Evolutionary conservation across 2,888 invertebrate genomes (phyloP), one percentile per base, ranked within the genome.

Genomic region (Julus scanicus): DNA sequence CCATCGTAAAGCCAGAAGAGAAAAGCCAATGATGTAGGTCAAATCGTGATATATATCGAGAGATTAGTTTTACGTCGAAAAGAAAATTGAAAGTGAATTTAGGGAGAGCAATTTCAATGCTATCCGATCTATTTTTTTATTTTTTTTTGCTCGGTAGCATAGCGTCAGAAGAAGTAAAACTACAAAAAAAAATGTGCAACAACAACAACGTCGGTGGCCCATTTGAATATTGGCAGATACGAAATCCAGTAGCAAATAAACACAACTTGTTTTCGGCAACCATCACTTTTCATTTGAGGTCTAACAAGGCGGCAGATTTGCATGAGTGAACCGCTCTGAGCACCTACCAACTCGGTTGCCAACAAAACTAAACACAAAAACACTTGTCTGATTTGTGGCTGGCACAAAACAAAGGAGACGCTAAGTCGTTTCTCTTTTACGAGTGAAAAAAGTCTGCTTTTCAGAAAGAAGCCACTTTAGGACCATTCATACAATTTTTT

Each of bases 311-410:
- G 44, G 20, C 37, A 85, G 85, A 85, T 85, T 85, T 85, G 86
- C 86, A 53, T 86, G 53, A 57, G 49, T 86, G 44, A 85, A 85
- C 40, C 85, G 20, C 48, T 40, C 48, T 40, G 85, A 71, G 71
- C 71, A 71, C 71, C 71, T 29, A 71, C 85, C 40, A 85, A 85
- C 85, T 85, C 48, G 85, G 48, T 85, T 44, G 44, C 57, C 86
- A 49, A 53, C 49, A 86, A 53, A 57, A 44, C 39, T 37, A 86
- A 83, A 87, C 80, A 87, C 48, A 39, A 87, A 88, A 88, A 88
- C 88, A 88, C 88, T 88, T 88, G 88, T 88, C 88, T 88, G 88
- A 88, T 88, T 88, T 88, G 86, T 39, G 86, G 48, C 85, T 85
- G 40, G 85, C 85, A 85, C 40, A n/a, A 6, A n/a, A 71, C 71